phyloP scores from a whole-genome alignment of 2,797 vertebrate species.

The Loriculus beryllinus region DNA sequence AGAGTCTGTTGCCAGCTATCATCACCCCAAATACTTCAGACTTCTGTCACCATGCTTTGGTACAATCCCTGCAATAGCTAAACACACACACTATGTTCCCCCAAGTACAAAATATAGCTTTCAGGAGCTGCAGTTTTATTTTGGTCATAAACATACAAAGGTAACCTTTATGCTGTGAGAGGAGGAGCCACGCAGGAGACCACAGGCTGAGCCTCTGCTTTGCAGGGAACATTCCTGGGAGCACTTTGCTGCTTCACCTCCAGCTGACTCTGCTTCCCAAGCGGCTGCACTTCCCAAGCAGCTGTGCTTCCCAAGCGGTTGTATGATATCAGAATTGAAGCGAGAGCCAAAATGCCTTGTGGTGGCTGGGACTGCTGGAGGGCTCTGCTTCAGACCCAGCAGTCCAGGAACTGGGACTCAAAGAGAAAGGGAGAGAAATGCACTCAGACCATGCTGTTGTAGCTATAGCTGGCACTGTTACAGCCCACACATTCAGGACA shows the following conservation, averaged over 20 bases:
- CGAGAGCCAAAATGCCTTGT: neutral
- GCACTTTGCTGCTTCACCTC: neutral
- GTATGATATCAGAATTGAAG: neutral
- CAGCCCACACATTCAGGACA: neutral
- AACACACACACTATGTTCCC: conserved; percentile 25
- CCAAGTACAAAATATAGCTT: conserved; percentile 4
- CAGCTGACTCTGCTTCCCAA: neutral
- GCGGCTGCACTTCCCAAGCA: neutral
- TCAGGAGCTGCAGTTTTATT: conserved; percentile 23
- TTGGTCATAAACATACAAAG: conserved; percentile 28
- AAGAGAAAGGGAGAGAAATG: neutral
- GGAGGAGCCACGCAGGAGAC: neutral
- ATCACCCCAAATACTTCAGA: conserved; percentile 6
- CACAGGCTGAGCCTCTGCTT: neutral
- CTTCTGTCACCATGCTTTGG: neutral
- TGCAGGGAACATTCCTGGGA: neutral
- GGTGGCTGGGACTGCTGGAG: neutral
- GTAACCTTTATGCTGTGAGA: neutral
- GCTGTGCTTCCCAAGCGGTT: neutral
- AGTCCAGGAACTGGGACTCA: neutral
- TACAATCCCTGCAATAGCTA: conserved; percentile 2
- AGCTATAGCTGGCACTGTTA: neutral
- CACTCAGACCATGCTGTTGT: neutral
- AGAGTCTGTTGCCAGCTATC: neutral
- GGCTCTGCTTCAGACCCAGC: neutral